phyloP scores from a whole-genome alignment of 2,113 vertebrate species.

The Brachirus orientalis region DNA sequence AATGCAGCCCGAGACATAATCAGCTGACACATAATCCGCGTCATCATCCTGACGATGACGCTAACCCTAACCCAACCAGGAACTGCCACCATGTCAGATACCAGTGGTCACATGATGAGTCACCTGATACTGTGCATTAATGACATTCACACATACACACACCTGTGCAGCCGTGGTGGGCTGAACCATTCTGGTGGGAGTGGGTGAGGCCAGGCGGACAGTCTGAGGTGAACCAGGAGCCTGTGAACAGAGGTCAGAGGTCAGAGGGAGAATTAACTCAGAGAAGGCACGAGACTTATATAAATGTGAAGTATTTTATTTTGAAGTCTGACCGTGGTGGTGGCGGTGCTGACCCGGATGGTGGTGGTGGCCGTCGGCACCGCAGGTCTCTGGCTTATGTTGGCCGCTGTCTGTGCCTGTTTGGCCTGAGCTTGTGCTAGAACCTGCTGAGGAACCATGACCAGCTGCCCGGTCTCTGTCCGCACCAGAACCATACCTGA shows the following conservation, averaged over 20 bases:
- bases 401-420: conserved; percentile 79
- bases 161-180: conserved; percentile 67
- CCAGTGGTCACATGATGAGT: too few relatives aligned
- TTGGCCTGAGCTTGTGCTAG: conserved; percentile 87
- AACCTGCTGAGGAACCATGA: conserved; percentile 89
- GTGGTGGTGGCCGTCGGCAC: conserved; percentile 79
- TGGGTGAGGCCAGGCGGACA: conserved; percentile 72
- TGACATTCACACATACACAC: not conserved
- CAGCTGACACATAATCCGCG: too few relatives aligned
- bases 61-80: too few relatives aligned
- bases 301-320: not conserved
- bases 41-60: too few relatives aligned
- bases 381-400: conserved; percentile 79
- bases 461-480: conserved; percentile 87
- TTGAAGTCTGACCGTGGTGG: conserved; percentile 22
- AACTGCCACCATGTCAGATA: too few relatives aligned
- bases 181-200: conserved; percentile 82
- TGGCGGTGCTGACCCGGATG: conserved; percentile 81
- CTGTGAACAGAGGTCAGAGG: conserved; percentile 39
- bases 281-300: too few relatives aligned
- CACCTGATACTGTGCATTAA: too few relatives aligned
- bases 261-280: not conserved
- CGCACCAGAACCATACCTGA: conserved; percentile 89
- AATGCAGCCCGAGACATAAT: too few relatives aligned
- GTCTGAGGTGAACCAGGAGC: conserved; percentile 68